Percentiles rank a stretch among this genome's conserved stretches.
Conservation (phyloP, 1,140 invertebrate genomes). For the Dreissena rostriformis region DNA sequence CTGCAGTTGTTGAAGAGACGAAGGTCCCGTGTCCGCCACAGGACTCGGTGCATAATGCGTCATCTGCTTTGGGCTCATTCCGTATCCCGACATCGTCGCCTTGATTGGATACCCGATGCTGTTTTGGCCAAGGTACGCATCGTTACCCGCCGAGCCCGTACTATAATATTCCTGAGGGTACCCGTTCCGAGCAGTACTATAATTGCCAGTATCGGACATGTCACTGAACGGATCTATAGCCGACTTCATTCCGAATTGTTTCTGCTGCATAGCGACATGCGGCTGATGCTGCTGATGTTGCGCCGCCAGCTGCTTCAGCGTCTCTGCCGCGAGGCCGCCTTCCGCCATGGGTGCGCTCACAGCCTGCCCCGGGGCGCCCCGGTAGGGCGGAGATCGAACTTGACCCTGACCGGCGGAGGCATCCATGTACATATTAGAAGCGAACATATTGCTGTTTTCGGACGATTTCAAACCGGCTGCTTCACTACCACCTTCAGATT, state of each 20-base stretch:
- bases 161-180: conserved; percentile 55
- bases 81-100: conserved; percentile 29
- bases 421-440: conserved; percentile 61
- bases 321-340: conserved; percentile 92
- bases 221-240: conserved; percentile 59
- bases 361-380: conserved; percentile 45
- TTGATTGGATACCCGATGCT: conserved; percentile 30
- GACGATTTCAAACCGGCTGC: conserved; percentile 64
- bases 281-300: conserved; percentile 93
- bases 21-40: conserved; percentile 56
- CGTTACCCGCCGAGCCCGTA: conserved; percentile 13
- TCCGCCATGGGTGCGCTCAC: conserved; percentile 51
- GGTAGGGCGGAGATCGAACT: conserved; percentile 57
- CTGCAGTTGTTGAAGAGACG: conserved; percentile 79
- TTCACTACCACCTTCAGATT: conserved; percentile 63
- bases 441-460: conserved; percentile 66
- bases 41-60: conserved; percentile 72
- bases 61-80: conserved; percentile 67
- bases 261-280: background rate
- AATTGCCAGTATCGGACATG: conserved; percentile 42
- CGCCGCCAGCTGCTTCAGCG: conserved; percentile 97
- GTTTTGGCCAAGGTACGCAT: conserved; percentile 20
- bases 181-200: conserved; percentile 27
- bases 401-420: conserved; percentile 44
- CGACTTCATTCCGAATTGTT: conserved; percentile 44